Base-by-base conservation (phyloP, 1,140 invertebrate species). In the Bombus polaris region DNA sequence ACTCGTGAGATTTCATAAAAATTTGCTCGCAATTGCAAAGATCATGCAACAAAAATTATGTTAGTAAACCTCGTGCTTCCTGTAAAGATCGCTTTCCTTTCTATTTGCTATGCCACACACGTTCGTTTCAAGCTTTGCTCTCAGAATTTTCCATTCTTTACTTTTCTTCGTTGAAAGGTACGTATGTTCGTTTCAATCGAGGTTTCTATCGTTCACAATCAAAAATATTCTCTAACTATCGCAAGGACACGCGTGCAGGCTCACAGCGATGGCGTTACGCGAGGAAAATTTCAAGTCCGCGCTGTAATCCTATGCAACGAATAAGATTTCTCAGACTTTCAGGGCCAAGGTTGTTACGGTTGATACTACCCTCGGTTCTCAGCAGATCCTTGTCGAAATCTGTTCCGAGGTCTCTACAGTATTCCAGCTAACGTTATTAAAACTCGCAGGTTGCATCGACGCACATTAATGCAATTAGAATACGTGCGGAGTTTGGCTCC, bases 311-410 rank as follows among this genome's bases (percentile, higher is more conserved):
- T 22, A n/a, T 59, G 53, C 62, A 32, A 39, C 39, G n/a, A 79
- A 79, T 79, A 42, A 35, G 62, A 79, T 68, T 47, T 47, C 77
- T 22, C 39, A 9, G n/a, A 66, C 59, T 79, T 66, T 68, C 77
- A 66, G 39, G 62, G 62, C n/a, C 77, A 79, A 79, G 62, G 77
- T 78, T 35, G n/a, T 13, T 13, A 66, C 39, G n/a, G n/a, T 68
- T 66, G n/a, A 32, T 66, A 39, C 25, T n/a, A 37, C 37, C 28
- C 13, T 6, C 59, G 35, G 47, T 59, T 76, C 18, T 13, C 13
- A 0, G 25, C 53, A 10, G 13, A 6, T 76, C 32, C 53, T 18
- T 35, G 9, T 13, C 9, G 35, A 39, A 59, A 53, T 53, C 47
- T 53, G 6, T 22, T 8, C 1, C 47, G 47, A 53, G 6, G 5